These are phyloP conservation scores for Habrosyne pyritoides DNA, from an alignment of 2,888 invertebrate species.

Conservation along the genomic window DNA sequence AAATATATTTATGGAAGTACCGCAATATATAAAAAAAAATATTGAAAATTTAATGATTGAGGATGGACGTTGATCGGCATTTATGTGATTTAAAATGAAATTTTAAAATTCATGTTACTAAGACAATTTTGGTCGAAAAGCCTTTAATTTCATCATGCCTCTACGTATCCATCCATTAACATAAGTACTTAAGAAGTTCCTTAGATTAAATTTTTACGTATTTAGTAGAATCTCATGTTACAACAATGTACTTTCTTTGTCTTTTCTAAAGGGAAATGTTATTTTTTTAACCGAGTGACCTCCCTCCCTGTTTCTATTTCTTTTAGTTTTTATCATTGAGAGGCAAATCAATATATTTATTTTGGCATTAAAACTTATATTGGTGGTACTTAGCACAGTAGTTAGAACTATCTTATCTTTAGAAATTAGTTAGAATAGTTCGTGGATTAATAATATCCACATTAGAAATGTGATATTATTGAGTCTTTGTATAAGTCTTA, in stretches of 20 bases:
- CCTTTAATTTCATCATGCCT: background rate
- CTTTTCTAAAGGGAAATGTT: background rate
- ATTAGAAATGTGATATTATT: constrained; percentile 89
- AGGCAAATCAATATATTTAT: constrained; percentile 10
- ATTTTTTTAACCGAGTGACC: background rate
- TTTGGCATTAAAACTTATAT: constrained; percentile 34
- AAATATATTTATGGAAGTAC: constrained; percentile 53
- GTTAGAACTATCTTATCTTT: constrained; percentile 30
- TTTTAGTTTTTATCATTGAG: background rate
- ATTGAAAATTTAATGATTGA: too few relatives aligned
- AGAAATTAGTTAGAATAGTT: constrained; percentile 54
- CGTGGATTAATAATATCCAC: constrained; percentile 86
- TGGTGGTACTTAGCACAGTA: constrained; percentile 66
- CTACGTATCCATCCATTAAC: background rate
- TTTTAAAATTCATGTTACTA: too few relatives aligned
- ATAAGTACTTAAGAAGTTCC: background rate
- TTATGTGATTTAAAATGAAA: too few relatives aligned
- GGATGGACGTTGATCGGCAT: too few relatives aligned
- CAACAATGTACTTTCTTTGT: background rate
- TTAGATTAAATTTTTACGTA: background rate
- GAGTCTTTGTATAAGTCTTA: constrained; percentile 81
- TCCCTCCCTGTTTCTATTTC: background rate
- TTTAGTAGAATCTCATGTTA: constrained; percentile 2
- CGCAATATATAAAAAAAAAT: constrained; percentile 37
- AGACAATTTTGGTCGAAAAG: background rate